These are phyloP conservation scores for Mimumesa dahlbomi DNA, from an alignment of 2,888 invertebrate genomes.

Conservation along the genomic window DNA sequence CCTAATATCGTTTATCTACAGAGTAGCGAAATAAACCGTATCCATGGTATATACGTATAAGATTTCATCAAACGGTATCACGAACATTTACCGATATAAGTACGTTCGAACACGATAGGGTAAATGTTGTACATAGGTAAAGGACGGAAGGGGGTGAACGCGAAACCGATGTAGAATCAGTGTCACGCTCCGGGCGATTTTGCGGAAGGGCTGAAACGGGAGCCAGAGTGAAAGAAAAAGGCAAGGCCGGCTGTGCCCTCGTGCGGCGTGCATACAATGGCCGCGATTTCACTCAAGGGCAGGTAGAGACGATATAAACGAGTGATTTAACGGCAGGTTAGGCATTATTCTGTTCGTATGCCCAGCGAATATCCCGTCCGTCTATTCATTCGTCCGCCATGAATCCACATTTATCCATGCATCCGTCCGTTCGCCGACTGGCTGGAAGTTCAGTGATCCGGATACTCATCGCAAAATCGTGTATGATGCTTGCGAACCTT, in stretches of 20 bases:
- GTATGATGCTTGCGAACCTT: slow-evolving; percentile 27
- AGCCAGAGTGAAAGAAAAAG: slow-evolving; percentile 30
- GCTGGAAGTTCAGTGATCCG: slow-evolving; percentile 65
- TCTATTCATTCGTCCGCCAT: slow-evolving; percentile 37
- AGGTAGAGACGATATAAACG: slow-evolving; percentile 50
- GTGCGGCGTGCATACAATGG: slow-evolving; percentile 45
- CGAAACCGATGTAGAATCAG: slow-evolving; percentile 38
- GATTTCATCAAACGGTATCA: too few species aligned
- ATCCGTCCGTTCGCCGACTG: slow-evolving; percentile 47
- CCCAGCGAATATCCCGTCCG: slow-evolving; percentile 45
- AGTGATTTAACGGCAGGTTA: slow-evolving; percentile 62
- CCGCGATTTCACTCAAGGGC: slow-evolving; percentile 51
- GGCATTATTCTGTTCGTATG: slow-evolving; percentile 36
- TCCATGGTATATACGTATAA: too few species aligned
- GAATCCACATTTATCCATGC: slow-evolving; percentile 55
- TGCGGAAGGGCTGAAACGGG: slow-evolving; percentile 39
- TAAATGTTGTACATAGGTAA: too few species aligned
- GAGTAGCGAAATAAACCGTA: too few species aligned
- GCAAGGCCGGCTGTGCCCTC: slow-evolving; percentile 23
- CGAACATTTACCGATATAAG: too few species aligned
- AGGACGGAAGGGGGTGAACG: slow-evolving; percentile 39
- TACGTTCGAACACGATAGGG: too few species aligned
- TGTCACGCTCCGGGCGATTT: slow-evolving; percentile 33
- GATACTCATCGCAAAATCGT: slow-evolving; percentile 61
- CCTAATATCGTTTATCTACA: too few species aligned